These are phyloP conservation scores for Pampusana beccarii DNA, from an alignment of 2,113 vertebrate species.

Conservation along the genomic window DNA sequence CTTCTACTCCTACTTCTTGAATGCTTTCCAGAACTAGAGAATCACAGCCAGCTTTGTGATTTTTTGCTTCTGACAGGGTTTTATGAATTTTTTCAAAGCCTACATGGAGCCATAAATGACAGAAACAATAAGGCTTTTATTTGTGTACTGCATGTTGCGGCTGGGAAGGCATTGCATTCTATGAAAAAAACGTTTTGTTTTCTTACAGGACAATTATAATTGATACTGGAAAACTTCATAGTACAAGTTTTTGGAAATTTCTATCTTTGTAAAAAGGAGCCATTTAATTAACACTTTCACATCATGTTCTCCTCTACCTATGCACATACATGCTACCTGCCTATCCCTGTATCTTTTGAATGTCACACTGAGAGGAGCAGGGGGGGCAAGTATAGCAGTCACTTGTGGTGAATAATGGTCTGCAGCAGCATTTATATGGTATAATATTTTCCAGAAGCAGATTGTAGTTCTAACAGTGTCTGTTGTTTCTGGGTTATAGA, in stretches of 20 bases:
- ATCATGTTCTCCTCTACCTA: not conserved
- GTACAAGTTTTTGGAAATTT: not conserved
- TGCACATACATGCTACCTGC: not conserved
- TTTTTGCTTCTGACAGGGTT: conserved; percentile 37
- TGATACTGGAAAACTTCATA: not conserved
- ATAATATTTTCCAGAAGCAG: conserved; percentile 65
- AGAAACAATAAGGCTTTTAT: conserved; percentile 53
- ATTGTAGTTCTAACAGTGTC: conserved; percentile 44
- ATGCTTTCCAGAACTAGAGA: not conserved
- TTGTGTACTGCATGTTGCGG: conserved; percentile 1
- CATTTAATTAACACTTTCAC: not conserved
- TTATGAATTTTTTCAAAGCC: conserved; percentile 45
- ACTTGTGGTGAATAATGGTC: conserved; percentile 35
- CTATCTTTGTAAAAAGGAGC: not conserved
- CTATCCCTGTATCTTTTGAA: not conserved
- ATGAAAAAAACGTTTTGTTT: conserved; percentile 28
- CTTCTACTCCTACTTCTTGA: not conserved
- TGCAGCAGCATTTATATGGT: conserved; percentile 2
- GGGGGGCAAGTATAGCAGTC: not conserved
- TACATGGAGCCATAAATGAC: conserved; percentile 21
- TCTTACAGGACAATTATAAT: not conserved
- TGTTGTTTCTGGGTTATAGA: conserved; percentile 78
- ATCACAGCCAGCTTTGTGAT: conserved; percentile 18
- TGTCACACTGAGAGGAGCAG: not conserved
- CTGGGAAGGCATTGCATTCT: not conserved